These are phyloP conservation scores for Drosophila parabipectinata DNA, from an alignment of 1,140 invertebrate genomes.

Conservation along the genomic window DNA sequence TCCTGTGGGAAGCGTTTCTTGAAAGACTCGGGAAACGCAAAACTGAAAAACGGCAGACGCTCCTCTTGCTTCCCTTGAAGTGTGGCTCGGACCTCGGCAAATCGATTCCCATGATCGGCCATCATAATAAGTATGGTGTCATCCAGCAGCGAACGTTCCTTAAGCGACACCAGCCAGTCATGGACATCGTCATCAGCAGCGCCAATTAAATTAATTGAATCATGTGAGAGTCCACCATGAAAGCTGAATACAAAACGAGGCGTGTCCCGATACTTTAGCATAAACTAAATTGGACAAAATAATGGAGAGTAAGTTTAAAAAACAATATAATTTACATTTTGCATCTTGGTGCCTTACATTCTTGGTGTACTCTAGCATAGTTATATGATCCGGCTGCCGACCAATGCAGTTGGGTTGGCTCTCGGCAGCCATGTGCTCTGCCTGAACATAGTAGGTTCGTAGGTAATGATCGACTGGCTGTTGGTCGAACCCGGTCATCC, in stretches of 20 bases:
- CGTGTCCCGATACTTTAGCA: slow-evolving; percentile 85
- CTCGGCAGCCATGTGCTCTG: slow-evolving; percentile 84
- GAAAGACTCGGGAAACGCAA: slow-evolving; percentile 90
- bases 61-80: slow-evolving; percentile 96
- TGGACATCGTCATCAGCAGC: slow-evolving; percentile 90
- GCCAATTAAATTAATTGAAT: slow-evolving; percentile 91
- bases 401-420: slow-evolving; percentile 90
- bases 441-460: slow-evolving; percentile 90
- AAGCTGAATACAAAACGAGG: slow-evolving; percentile 94
- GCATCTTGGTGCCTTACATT: slow-evolving; percentile 85
- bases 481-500: slow-evolving; percentile 93
- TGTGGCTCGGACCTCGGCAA: slow-evolving; percentile 92
- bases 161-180: slow-evolving; percentile 87
- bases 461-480: slow-evolving; percentile 97
- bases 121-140: slow-evolving; percentile 93
- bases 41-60: slow-evolving; percentile 92
- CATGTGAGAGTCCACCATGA: slow-evolving; percentile 95
- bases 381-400: slow-evolving; percentile 89
- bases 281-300: slow-evolving; percentile 85
- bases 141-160: slow-evolving; percentile 87
- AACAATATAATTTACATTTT: neutral
- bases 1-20: slow-evolving; percentile 86
- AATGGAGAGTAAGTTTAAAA: slow-evolving; percentile 32
- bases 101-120: slow-evolving; percentile 95
- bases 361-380: slow-evolving; percentile 87